These are phyloP conservation scores for Ceyx melanurus DNA, from an alignment of 2,113 vertebrate species.

Conservation along the genomic window DNA sequence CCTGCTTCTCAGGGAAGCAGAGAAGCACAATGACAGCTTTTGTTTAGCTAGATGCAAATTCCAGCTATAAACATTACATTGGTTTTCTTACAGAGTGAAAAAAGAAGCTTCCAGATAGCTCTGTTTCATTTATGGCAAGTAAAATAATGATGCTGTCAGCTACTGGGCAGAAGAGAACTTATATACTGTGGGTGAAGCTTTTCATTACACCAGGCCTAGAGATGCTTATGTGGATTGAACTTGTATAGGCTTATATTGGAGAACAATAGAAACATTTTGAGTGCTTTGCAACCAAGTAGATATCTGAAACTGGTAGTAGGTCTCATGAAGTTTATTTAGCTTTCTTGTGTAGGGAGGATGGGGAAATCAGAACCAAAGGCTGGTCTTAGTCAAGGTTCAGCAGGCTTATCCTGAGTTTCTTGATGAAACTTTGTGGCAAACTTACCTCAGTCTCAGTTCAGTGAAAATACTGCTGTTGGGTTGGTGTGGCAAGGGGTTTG, in stretches of 20 bases:
- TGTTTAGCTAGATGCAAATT: neutral
- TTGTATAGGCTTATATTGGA: neutral
- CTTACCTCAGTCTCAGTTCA: neutral
- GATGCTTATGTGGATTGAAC: neutral
- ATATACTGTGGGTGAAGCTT: neutral
- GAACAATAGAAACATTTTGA: neutral
- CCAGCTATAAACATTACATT: neutral
- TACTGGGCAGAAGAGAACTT: slow-evolving; percentile 5
- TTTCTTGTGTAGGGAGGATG: neutral
- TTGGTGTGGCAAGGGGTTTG: neutral
- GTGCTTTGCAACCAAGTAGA: neutral
- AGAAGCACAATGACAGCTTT: neutral
- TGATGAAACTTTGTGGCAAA: neutral
- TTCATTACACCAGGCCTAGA: neutral
- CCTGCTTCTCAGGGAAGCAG: neutral
- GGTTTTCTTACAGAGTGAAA: neutral
- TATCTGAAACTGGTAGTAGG: neutral
- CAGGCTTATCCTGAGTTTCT: neutral
- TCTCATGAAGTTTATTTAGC: neutral
- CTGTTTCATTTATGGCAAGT: neutral
- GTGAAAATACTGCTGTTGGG: neutral
- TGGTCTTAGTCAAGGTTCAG: neutral
- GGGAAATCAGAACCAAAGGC: neutral
- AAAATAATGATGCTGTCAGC: neutral
- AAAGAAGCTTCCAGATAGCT: neutral